These are phyloP conservation scores for Thera britannica DNA, from an alignment of 2,888 invertebrate species.

Conservation along the genomic window DNA sequence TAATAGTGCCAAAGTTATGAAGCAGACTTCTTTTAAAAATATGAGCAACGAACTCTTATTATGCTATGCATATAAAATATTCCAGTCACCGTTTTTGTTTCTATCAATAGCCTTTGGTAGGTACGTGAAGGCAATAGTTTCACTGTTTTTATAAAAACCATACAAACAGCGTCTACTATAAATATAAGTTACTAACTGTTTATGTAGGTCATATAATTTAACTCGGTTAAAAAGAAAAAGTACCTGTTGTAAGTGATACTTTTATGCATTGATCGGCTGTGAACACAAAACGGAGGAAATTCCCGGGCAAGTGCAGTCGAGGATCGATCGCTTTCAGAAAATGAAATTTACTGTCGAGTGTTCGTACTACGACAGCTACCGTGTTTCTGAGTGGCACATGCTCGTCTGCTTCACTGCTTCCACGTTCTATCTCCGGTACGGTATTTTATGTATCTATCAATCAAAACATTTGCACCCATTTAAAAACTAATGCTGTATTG, in stretches of 20 bases:
- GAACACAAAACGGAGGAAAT: conserved; percentile 41
- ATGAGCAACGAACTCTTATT: background rate
- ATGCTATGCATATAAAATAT: too few species aligned
- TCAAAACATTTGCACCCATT: conserved; percentile 8
- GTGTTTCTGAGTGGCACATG: conserved; percentile 39
- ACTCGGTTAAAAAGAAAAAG: background rate
- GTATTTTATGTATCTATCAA: background rate
- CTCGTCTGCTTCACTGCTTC: conserved; percentile 25
- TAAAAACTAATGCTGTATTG: background rate
- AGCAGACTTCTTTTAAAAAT: background rate
- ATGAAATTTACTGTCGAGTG: conserved; percentile 64
- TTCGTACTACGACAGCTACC: conserved; percentile 36
- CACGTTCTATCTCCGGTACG: conserved; percentile 17
- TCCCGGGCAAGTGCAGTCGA: conserved; percentile 55
- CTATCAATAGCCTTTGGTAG: too few species aligned
- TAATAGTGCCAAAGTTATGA: conserved; percentile 39
- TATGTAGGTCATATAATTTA: too few species aligned
- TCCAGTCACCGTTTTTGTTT: too few species aligned
- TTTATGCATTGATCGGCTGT: conserved; percentile 16
- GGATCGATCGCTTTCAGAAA: conserved; percentile 57
- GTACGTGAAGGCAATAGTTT: too few species aligned
- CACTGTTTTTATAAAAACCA: too few species aligned
- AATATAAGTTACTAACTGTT: too few species aligned
- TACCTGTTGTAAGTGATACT: conserved; percentile 13
- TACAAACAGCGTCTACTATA: too few species aligned